Evolutionary conservation across 2,113 vertebrate genomes (phyloP).

Genomic region (Pristiophorus japonicus): DNA sequence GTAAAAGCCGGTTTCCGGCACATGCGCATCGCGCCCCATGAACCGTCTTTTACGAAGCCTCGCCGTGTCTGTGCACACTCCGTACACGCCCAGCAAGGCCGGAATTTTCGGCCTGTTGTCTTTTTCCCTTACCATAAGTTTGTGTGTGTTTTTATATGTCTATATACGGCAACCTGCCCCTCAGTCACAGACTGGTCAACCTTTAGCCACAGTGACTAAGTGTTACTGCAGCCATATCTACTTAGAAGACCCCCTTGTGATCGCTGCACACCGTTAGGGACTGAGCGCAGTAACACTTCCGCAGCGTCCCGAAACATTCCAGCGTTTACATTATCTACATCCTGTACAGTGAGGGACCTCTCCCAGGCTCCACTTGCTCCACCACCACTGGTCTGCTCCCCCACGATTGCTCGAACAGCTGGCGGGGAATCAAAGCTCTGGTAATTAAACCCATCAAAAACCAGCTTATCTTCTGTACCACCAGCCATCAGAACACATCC

Average conservation of each 20-base stretch:
- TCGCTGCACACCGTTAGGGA: background rate
- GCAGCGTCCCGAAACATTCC: background rate
- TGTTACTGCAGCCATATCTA: background rate
- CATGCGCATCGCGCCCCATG: too few species aligned
- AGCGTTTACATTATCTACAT: background rate
- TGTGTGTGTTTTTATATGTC: too few species aligned
- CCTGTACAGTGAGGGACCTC: background rate
- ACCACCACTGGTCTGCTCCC: background rate
- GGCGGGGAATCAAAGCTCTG: background rate
- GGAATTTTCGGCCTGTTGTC: too few species aligned
- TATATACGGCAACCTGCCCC: background rate
- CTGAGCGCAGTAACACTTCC: too few species aligned
- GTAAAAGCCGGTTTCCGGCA: too few species aligned
- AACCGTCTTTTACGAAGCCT: too few species aligned
- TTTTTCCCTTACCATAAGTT: too few species aligned
- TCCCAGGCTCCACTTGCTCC: background rate
- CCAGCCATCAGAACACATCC: conserved; percentile 21
- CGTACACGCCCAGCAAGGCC: too few species aligned
- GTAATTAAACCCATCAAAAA: conserved; percentile 32
- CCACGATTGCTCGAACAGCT: background rate
- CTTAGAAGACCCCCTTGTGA: background rate
- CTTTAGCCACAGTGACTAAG: background rate
- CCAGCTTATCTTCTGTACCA: conserved; percentile 11
- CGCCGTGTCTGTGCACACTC: too few species aligned
- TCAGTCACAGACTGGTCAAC: background rate